These are phyloP conservation scores for Sphaeramia orbicularis DNA, from an alignment of 2,797 vertebrate genomes.

Conservation along the genomic window DNA sequence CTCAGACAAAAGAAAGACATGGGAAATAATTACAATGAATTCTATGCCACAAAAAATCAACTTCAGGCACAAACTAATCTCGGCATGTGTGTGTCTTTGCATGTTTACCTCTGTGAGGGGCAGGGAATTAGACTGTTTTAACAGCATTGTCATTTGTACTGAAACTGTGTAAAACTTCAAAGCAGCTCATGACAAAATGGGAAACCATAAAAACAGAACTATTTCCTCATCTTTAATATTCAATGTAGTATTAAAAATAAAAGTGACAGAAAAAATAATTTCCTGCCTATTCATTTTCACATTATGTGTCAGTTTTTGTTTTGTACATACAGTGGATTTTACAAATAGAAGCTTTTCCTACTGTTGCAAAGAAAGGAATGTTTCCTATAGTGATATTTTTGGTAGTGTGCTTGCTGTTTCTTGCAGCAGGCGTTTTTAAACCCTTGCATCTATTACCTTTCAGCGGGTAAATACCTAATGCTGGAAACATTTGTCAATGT, in stretches of 20 bases:
- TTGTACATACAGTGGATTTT: slow-evolving; percentile 14
- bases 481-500: slow-evolving; percentile 90
- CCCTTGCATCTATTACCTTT: slow-evolving; percentile 87
- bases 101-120: slow-evolving; percentile 23
- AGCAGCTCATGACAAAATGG: slow-evolving; percentile 63
- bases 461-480: slow-evolving; percentile 86
- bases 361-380: slow-evolving; percentile 53
- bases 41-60: slow-evolving; percentile 17
- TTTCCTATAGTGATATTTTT: slow-evolving; percentile 70
- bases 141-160: slow-evolving; percentile 21
- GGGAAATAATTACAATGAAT: slow-evolving; percentile 44
- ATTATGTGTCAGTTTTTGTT: not conserved
- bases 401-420: slow-evolving; percentile 72
- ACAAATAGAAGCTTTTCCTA: slow-evolving; percentile 49
- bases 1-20: slow-evolving; percentile 84
- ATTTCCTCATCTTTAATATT: slow-evolving; percentile 22
- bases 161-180: slow-evolving; percentile 70
- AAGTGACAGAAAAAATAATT: not conserved
- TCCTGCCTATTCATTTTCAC: not conserved
- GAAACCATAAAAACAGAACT: slow-evolving; percentile 50
- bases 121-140: slow-evolving; percentile 40
- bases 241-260: not conserved
- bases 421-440: slow-evolving; percentile 84
- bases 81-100: slow-evolving; percentile 12
- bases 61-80: slow-evolving; percentile 42